Base-by-base conservation (phyloP, 2,888 invertebrate genomes). In the Aphidius colemani region DNA sequence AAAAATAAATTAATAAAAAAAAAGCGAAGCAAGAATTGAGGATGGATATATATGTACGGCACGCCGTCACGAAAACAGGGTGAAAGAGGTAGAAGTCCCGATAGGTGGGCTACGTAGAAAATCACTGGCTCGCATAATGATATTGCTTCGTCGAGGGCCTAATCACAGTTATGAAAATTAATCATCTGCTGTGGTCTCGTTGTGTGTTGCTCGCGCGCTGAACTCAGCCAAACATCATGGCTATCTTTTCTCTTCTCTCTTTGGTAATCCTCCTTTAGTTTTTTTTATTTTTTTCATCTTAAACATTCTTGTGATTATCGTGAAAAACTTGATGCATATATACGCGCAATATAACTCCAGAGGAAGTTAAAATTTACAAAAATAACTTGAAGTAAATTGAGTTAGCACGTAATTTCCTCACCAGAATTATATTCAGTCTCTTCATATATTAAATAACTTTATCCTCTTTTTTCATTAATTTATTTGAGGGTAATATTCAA, bases 91-190 rank as follows among this genome's bases (percentile, higher is more conserved):
- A 45, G 59, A 59, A 64, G 59, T 69, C 65, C 67, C 69, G 69
- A 72, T 77, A 75, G 73, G 74, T 76, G 75, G 76, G 69, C 72
- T 63, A 64, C 60, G 53, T 70, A 68, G 71, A 70, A 70, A 65
- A 70, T 73, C 70, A 69, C 72, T 70, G 70, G 58, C 58, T 43
- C 65, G 68, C 69, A 70, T 78, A 75, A 78, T 75, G 74, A 75
- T 76, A 78, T 78, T 72, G 74, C 71, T 71, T 71, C 71, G 70
- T 56, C 59, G 72, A 72, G 72, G 71, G 72, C 72, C 74, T 77
- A 76, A 78, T 73, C 69, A 72, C 70, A 69, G 71, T 76, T 79
- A 76, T 75, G 74, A 72, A 75, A 79, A 79, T 79, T 78, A 78
- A 78, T 79, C 76, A 79, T 74, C 70, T 68, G 59, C 63, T 59